Percentiles rank a stretch among this genome's conserved stretches.
Evolutionary conservation across 2,113 vertebrate genomes (phyloP).

Genomic region (Corythoichthys haematopterus): DNA sequence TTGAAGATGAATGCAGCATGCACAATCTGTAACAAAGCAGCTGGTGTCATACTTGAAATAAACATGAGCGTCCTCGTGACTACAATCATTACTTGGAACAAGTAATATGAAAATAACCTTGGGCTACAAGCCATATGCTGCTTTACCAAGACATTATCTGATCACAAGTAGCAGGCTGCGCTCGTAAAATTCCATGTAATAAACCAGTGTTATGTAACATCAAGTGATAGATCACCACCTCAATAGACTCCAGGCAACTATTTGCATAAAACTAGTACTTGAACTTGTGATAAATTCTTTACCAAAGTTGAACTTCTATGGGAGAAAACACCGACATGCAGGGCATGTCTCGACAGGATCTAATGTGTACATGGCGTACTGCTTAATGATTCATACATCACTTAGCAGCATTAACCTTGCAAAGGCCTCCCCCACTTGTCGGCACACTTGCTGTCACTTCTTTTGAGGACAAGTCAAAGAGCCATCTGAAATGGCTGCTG

Average conservation of each 20-base stretch:
- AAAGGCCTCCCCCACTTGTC: constrained; percentile 8
- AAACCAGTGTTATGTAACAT: not conserved
- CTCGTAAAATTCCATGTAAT: not conserved
- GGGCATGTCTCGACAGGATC: constrained; percentile 5
- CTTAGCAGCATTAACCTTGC: constrained; percentile 37
- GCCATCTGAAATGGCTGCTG: constrained; percentile 16
- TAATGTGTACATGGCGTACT: constrained; percentile 19
- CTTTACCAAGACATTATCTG: not conserved
- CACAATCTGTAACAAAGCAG: not conserved
- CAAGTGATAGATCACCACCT: too few species aligned
- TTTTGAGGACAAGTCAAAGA: constrained; percentile 14
- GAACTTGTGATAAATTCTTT: not conserved
- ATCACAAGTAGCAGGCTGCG: not conserved
- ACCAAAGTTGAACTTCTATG: not conserved
- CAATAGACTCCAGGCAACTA: not conserved
- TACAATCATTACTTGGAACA: not conserved
- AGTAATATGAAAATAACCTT: not conserved
- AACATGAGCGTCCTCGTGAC: not conserved
- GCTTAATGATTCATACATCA: constrained; percentile 32
- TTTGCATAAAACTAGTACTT: not conserved
- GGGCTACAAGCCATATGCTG: not conserved
- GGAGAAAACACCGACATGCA: not conserved
- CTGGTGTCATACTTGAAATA: not conserved
- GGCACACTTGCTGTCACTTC: constrained; percentile 18
- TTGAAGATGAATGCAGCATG: not conserved